Conservation (phyloP, 1,140 invertebrate genomes). For the Propsilocerus akamusi region DNA sequence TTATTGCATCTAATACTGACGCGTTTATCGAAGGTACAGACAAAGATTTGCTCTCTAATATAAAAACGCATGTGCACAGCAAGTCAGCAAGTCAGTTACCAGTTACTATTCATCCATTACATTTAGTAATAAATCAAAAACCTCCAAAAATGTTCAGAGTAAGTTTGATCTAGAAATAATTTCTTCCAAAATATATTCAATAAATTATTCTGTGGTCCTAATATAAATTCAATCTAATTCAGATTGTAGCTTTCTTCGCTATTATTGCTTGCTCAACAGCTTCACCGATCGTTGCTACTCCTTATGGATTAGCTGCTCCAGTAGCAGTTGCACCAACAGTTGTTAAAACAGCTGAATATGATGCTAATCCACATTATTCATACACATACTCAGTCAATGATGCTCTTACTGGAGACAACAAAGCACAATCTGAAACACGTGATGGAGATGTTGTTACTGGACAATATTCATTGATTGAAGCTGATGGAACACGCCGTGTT, state of each 20-base stretch:
- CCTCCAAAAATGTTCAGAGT: conserved; percentile 19
- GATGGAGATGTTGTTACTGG: conserved; percentile 35
- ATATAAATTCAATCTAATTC: background rate
- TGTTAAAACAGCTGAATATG: conserved; percentile 12
- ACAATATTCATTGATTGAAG: conserved; percentile 32
- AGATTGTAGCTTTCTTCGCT: conserved; percentile 5
- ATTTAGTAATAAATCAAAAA: conserved; percentile 24
- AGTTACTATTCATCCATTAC: conserved; percentile 22
- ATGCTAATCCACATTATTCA: conserved; percentile 33
- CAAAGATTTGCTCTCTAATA: background rate
- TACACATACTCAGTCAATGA: conserved; percentile 34
- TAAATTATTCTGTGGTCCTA: background rate
- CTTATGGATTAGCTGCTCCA: conserved; percentile 8
- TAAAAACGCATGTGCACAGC: background rate
- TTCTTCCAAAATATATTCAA: conserved; percentile 6
- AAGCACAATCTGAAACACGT: conserved; percentile 32
- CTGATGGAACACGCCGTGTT: conserved; percentile 32
- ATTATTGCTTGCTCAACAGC: conserved; percentile 12
- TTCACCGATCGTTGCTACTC: conserved; percentile 12
- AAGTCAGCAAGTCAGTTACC: conserved; percentile 22
- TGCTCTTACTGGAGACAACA: conserved; percentile 31
- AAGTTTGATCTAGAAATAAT: background rate
- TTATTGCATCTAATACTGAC: too few species aligned
- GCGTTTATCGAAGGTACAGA: background rate
- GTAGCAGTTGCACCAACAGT: conserved; percentile 11